phyloP scores from a whole-genome alignment of 2,888 invertebrate species.

The Archips xylosteana region DNA sequence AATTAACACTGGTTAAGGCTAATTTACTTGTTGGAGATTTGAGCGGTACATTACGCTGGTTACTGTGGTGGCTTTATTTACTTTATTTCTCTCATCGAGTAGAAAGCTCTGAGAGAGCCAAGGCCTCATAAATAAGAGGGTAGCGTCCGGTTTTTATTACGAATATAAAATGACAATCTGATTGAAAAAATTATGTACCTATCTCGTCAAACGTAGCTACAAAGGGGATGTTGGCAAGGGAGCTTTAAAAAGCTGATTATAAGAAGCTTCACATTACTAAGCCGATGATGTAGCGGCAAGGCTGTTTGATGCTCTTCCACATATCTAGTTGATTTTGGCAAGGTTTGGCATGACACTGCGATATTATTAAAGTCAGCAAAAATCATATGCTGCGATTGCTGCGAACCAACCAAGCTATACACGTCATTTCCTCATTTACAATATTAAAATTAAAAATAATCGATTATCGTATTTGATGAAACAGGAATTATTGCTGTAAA shows the following conservation, averaged over 20 bases:
- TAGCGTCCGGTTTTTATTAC: conserved; percentile 17
- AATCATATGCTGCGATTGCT: background rate
- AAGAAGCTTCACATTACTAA: background rate
- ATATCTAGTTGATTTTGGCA: background rate
- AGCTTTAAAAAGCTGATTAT: background rate
- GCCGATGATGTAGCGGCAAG: background rate
- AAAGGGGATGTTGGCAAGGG: background rate
- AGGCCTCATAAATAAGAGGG: conserved; percentile 19
- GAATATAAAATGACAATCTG: conserved; percentile 27
- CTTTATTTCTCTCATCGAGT: conserved; percentile 25
- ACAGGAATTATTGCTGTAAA: background rate
- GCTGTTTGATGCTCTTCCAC: background rate
- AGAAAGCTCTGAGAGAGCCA: conserved; percentile 20
- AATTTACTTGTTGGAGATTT: conserved; percentile 79
- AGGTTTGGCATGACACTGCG: background rate
- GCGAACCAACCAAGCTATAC: background rate
- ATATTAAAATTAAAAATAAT: background rate
- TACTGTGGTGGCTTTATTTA: conserved; percentile 15
- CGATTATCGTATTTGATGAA: background rate
- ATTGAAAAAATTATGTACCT: conserved; percentile 19
- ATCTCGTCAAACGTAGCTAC: background rate
- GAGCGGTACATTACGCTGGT: conserved; percentile 69
- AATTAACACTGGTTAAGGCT: conserved; percentile 77
- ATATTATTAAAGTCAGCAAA: background rate
- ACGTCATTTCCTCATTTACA: no score